A percentile compares a stretch with the other conserved stretches of the same genome.
Evolutionary conservation across 2,888 invertebrate species (phyloP).

Genomic region (Trissolcus brochymenae): DNA sequence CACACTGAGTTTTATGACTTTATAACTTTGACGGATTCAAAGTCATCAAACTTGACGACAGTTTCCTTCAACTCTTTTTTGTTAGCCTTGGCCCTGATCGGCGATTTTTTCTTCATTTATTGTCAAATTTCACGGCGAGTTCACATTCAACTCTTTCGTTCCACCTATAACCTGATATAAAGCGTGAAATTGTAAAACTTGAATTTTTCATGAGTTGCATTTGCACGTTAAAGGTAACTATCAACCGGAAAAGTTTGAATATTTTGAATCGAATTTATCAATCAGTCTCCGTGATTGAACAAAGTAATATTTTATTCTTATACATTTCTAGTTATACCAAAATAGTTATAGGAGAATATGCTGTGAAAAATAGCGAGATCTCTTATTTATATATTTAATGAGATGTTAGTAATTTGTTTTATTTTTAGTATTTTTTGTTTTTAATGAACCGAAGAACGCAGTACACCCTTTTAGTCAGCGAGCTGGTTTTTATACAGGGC

Average conservation of each 20-base stretch:
- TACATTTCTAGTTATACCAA: no score
- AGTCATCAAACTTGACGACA: conserved; percentile 44
- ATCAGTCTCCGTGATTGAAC: no score
- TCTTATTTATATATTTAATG: neutral
- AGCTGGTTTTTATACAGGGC: conserved; percentile 74
- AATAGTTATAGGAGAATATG: no score
- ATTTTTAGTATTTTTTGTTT: conserved; percentile 23
- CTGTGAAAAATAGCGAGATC: no score
- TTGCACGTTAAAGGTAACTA: no score
- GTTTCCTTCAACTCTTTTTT: conserved; percentile 45
- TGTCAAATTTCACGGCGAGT: conserved; percentile 17
- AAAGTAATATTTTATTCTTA: no score
- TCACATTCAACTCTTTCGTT: conserved; percentile 11
- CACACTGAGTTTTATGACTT: conserved; percentile 49
- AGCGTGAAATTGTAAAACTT: neutral
- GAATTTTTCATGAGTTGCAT: no score
- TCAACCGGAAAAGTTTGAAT: no score
- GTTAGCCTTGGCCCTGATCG: conserved; percentile 44
- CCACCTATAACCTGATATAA: neutral
- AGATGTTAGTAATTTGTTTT: conserved; percentile 1
- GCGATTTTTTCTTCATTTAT: conserved; percentile 17
- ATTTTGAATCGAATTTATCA: no score
- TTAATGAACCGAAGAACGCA: conserved; percentile 60
- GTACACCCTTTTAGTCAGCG: conserved; percentile 72
- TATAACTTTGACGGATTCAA: conserved; percentile 40